Percentiles rank a stretch among this genome's conserved stretches.
Evolutionary conservation across 1,140 invertebrate species (phyloP).

Genomic region (Dufourea novaeangliae): DNA sequence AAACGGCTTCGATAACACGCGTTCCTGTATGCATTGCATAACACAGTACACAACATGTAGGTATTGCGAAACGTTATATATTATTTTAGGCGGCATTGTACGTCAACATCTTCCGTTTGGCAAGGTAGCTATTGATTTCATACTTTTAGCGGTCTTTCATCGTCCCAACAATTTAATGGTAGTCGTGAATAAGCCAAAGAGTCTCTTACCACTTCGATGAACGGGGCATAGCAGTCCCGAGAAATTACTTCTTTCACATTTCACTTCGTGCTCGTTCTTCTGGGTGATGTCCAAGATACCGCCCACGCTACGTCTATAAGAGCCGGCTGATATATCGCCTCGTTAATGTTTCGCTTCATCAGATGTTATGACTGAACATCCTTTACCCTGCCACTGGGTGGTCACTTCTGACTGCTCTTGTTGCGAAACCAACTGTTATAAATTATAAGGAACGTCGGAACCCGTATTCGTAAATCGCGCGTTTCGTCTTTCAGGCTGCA

Average conservation of each 20-base stretch:
- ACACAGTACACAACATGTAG: background rate
- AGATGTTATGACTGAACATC: conserved; percentile 80
- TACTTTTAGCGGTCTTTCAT: conserved; percentile 26
- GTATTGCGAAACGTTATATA: background rate
- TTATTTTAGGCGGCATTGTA: background rate
- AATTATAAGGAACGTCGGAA: conserved; percentile 70
- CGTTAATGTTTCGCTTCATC: conserved; percentile 81
- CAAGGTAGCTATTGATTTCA: conserved; percentile 31
- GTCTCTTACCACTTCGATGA: conserved; percentile 53
- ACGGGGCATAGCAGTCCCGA: conserved; percentile 54
- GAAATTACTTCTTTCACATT: conserved; percentile 72
- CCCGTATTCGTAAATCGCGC: conserved; percentile 49
- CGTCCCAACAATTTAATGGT: conserved; percentile 24
- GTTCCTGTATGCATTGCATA: background rate
- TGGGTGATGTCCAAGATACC: conserved; percentile 76
- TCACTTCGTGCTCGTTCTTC: conserved; percentile 69
- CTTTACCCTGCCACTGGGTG: conserved; percentile 78
- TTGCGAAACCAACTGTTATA: conserved; percentile 76
- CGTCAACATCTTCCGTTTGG: conserved; percentile 2
- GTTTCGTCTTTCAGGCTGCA: conserved; percentile 55
- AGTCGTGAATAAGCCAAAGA: conserved; percentile 35
- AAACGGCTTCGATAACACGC: background rate
- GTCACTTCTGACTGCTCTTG: conserved; percentile 78
- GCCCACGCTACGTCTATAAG: conserved; percentile 67
- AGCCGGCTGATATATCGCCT: conserved; percentile 78